Evolutionary conservation across 2,888 invertebrate genomes (phyloP).

Genomic region (Chamaedrilus cognettii): DNA sequence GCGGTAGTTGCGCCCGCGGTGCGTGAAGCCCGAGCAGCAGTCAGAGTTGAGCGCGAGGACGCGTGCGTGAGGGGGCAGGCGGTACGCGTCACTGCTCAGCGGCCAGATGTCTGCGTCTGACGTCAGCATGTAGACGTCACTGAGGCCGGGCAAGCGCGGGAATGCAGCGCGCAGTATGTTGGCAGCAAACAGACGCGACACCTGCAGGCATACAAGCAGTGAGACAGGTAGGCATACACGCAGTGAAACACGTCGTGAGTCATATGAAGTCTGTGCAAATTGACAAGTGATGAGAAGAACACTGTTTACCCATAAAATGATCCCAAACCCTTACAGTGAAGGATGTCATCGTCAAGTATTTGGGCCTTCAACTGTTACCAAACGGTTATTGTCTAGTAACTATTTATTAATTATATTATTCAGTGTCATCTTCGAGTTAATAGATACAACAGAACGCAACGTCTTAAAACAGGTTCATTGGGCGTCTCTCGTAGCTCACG

Average conservation of each 20-base stretch:
- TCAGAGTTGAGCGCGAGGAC: conserved; percentile 25
- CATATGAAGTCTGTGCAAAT: not conserved
- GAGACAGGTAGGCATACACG: not conserved
- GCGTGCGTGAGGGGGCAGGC: conserved; percentile 5
- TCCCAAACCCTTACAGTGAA: too few relatives aligned
- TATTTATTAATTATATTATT: too few relatives aligned
- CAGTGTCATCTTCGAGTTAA: too few relatives aligned
- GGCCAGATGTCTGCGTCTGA: conserved; percentile 31
- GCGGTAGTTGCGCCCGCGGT: conserved; percentile 17
- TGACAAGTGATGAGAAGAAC: not conserved
- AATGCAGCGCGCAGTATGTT: conserved; percentile 18
- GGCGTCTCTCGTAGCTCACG: too few relatives aligned
- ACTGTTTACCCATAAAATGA: not conserved
- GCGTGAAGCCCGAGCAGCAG: conserved; percentile 27
- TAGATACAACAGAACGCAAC: too few relatives aligned
- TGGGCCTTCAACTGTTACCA: too few relatives aligned
- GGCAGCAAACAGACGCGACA: conserved; percentile 23
- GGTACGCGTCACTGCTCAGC: conserved; percentile 19
- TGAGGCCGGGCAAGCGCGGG: conserved; percentile 3
- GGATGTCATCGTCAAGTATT: too few relatives aligned
- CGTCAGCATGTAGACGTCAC: conserved; percentile 21
- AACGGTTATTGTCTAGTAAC: too few relatives aligned
- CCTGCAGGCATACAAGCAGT: conserved; percentile 11
- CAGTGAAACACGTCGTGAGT: not conserved
- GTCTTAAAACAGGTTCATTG: too few relatives aligned